These are phyloP conservation scores for Timandra comae DNA, from an alignment of 2,888 invertebrate species.

Conservation along the genomic window DNA sequence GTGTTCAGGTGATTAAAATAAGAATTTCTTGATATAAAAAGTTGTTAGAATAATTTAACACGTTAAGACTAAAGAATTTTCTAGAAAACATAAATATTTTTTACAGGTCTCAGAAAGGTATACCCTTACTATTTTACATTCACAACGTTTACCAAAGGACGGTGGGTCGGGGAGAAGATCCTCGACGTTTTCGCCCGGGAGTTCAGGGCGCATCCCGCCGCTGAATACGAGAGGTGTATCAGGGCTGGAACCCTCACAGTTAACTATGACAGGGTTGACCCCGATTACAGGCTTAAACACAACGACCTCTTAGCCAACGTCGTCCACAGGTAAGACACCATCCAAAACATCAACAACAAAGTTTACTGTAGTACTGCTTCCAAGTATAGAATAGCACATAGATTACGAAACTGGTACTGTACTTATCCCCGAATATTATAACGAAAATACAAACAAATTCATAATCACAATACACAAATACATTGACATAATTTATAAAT, in stretches of 20 bases:
- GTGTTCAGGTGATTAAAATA: no score
- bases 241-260: slow-evolving; percentile 94
- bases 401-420: background rate
- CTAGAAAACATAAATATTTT: slow-evolving; percentile 3
- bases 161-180: slow-evolving; percentile 96
- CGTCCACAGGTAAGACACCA: slow-evolving; percentile 88
- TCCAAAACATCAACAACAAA: background rate
- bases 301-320: slow-evolving; percentile 95
- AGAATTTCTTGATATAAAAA: no score
- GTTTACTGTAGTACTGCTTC: no score
- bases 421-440: slow-evolving; percentile 2
- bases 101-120: slow-evolving; percentile 92
- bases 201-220: slow-evolving; percentile 95
- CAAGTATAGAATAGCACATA: background rate
- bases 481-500: slow-evolving; percentile 20
- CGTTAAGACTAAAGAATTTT: background rate
- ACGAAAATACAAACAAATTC: no score
- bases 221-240: slow-evolving; percentile 94
- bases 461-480: slow-evolving; percentile 16
- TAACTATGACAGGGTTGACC: slow-evolving; percentile 93
- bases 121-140: slow-evolving; percentile 98
- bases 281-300: slow-evolving; percentile 93
- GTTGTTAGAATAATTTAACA: no score
- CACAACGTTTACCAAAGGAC: slow-evolving; percentile 95
- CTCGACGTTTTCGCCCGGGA: slow-evolving; percentile 94